Conservation (phyloP, 2,888 invertebrate species). For the Parnassius mnemosyne region DNA sequence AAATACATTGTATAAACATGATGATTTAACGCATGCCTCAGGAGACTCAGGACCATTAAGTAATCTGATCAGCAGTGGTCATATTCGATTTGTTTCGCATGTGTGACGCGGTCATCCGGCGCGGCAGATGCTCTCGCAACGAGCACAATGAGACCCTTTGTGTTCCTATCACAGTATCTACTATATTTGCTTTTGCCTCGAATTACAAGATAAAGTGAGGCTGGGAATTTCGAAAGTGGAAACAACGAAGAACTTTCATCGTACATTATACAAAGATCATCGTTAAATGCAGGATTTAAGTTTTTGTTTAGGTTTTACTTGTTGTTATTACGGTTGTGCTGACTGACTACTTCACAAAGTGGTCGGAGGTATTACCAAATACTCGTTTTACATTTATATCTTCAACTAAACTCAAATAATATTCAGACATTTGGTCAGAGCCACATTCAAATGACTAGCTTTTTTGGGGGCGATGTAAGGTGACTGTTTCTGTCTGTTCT, state of each 20-base stretch:
- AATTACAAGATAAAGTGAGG: neutral
- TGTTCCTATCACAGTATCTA: conserved; percentile 47
- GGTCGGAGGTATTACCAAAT: too few relatives aligned
- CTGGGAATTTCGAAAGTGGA: conserved; percentile 8
- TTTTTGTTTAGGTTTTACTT: too few relatives aligned
- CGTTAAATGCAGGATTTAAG: too few relatives aligned
- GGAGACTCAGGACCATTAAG: conserved; percentile 28
- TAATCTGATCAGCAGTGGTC: conserved; percentile 54
- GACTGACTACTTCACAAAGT: too few relatives aligned
- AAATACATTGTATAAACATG: conserved; percentile 5
- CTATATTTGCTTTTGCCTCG: conserved; percentile 5
- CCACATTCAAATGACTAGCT: too few relatives aligned
- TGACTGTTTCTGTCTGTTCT: too few relatives aligned
- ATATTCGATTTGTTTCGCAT: conserved; percentile 54
- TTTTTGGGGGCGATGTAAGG: too few relatives aligned
- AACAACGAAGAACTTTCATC: neutral
- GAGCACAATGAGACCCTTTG: conserved; percentile 60
- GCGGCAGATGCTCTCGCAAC: conserved; percentile 52
- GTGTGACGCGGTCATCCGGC: conserved; percentile 42
- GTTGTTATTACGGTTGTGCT: too few relatives aligned
- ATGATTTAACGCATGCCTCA: conserved; percentile 12
- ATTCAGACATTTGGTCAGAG: too few relatives aligned
- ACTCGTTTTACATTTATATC: too few relatives aligned
- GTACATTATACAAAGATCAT: too few relatives aligned
- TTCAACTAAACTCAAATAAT: too few relatives aligned